These are phyloP conservation scores for Homalodisca vitripennis DNA, from an alignment of 1,140 invertebrate species.

Conservation along the genomic window DNA sequence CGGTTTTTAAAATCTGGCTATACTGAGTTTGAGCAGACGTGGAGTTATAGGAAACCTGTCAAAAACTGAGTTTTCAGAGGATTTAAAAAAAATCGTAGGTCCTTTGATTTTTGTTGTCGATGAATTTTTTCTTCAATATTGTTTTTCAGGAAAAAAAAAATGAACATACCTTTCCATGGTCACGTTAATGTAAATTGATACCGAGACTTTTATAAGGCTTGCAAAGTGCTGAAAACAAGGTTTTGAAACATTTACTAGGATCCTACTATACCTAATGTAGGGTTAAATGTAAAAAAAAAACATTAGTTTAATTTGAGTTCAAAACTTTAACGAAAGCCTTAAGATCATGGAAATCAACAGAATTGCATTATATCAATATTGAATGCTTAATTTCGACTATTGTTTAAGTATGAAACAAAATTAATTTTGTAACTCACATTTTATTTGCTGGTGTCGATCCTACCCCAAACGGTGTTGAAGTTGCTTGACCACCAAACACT, in stretches of 20 bases:
- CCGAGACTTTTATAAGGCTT: too few relatives aligned
- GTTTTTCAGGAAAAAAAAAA: too few relatives aligned
- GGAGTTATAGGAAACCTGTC: too few relatives aligned
- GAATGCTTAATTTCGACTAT: background rate
- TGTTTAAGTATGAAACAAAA: background rate
- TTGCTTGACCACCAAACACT: conserved; percentile 47
- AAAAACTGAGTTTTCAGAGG: too few relatives aligned
- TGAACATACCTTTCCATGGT: too few relatives aligned
- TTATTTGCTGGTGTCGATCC: conserved; percentile 42
- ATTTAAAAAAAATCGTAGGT: too few relatives aligned
- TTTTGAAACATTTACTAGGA: background rate
- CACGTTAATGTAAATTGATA: too few relatives aligned
- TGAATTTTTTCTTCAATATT: too few relatives aligned
- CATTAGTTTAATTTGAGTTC: background rate
- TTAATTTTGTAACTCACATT: conserved; percentile 22
- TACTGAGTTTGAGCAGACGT: too few relatives aligned
- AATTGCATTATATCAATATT: background rate
- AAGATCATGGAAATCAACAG: background rate
- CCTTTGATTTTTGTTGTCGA: too few relatives aligned
- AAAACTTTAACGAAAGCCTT: background rate
- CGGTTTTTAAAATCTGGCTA: too few relatives aligned
- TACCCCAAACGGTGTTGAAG: conserved; percentile 45
- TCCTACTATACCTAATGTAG: background rate
- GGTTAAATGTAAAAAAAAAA: background rate
- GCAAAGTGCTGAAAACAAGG: too few relatives aligned